Evolutionary conservation across 2,888 invertebrate species (phyloP).

Genomic region (Tetheella fluctuosa): DNA sequence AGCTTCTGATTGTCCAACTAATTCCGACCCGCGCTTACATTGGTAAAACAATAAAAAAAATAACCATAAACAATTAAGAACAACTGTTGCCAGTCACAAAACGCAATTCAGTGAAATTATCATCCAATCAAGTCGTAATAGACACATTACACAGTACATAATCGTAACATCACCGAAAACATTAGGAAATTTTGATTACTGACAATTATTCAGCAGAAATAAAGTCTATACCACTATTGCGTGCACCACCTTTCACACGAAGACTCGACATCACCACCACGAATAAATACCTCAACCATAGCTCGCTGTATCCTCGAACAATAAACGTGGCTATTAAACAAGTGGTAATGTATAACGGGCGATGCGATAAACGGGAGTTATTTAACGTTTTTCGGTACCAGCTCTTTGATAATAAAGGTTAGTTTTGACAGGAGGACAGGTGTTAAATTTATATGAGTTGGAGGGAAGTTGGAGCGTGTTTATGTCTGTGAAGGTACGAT

Average conservation of each 20-base stretch:
- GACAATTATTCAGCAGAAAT: conserved; percentile 69
- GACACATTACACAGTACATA: conserved; percentile 23
- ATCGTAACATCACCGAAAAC: conserved; percentile 38
- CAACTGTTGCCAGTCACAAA: neutral
- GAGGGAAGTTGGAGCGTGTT: conserved; percentile 57
- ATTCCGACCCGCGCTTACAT: neutral
- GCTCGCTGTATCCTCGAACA: conserved; percentile 34
- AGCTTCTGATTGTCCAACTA: neutral
- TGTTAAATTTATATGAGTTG: conserved; percentile 68
- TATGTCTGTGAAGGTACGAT: conserved; percentile 45
- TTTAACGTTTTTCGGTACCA: conserved; percentile 15
- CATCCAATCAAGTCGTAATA: conserved; percentile 19
- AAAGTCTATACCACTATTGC: conserved; percentile 47
- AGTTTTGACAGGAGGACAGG: conserved; percentile 66
- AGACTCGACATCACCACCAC: conserved; percentile 36
- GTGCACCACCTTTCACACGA: conserved; percentile 42
- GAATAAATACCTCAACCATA: conserved; percentile 37
- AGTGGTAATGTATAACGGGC: conserved; percentile 48
- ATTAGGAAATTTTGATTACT: conserved; percentile 56
- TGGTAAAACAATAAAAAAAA: neutral
- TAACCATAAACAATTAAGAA: neutral
- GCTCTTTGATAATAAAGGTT: conserved; percentile 30
- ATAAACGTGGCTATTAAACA: conserved; percentile 31
- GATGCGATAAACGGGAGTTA: conserved; percentile 33
- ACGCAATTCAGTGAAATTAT: conserved; percentile 2